These are phyloP conservation scores for Acrocephalus scirpaceus DNA, from an alignment of 2,797 vertebrate genomes.

Conservation along the genomic window DNA sequence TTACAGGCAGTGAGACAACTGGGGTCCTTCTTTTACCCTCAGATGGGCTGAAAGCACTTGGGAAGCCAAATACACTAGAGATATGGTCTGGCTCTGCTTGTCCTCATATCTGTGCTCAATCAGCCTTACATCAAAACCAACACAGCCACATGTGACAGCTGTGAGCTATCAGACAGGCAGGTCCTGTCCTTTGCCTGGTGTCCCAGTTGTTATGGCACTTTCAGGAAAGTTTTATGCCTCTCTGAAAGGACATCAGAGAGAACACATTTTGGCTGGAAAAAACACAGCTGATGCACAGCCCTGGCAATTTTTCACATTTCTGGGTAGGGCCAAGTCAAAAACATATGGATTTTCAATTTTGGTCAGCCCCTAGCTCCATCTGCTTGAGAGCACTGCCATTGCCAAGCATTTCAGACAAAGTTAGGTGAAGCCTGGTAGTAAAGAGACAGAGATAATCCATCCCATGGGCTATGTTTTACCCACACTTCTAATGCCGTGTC, in stretches of 20 bases:
- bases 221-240: neutral
- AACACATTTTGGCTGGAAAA: neutral
- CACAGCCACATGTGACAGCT: neutral
- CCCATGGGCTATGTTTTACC: neutral
- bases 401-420: neutral
- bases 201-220: neutral
- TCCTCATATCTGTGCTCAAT: neutral
- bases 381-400: neutral
- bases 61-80: neutral
- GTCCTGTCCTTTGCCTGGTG: neutral
- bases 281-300: neutral
- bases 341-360: neutral
- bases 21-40: neutral
- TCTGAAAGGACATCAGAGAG: neutral
- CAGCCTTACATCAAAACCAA: neutral
- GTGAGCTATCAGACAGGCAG: neutral
- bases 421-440: neutral
- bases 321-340: neutral
- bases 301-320: neutral
- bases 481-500: neutral
- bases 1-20: neutral
- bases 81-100: neutral
- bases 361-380: neutral
- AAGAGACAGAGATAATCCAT: neutral
- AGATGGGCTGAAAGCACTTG: neutral